Percentiles rank a stretch among this genome's conserved stretches.
phyloP scores from a whole-genome alignment of 2,113 vertebrate species.

The Gavia stellata region DNA sequence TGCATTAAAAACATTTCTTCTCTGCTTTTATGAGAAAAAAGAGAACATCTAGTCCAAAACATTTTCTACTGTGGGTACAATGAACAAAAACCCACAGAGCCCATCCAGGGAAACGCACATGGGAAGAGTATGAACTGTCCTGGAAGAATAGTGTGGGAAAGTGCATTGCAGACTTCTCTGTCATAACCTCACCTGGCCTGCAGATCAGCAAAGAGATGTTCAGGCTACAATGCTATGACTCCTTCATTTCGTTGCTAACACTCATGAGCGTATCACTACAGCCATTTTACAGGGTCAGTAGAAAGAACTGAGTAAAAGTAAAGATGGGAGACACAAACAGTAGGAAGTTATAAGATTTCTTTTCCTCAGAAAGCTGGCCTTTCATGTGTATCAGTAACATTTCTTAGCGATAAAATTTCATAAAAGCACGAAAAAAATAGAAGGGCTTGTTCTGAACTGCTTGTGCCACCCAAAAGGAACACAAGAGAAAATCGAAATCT shows the following conservation, averaged over 20 bases:
- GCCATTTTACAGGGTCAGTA: not conserved
- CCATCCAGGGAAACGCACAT: not conserved
- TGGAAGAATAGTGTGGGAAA: not conserved
- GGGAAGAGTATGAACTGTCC: not conserved
- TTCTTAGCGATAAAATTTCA: not conserved
- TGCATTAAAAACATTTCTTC: not conserved
- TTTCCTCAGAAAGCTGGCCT: not conserved
- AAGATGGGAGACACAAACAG: not conserved
- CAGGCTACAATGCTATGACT: rapidly evolving
- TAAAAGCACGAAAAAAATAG: not conserved
- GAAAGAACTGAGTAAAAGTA: not conserved
- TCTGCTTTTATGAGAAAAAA: not conserved
- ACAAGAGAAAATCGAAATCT: not conserved
- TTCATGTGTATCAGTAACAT: not conserved
- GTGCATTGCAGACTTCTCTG: not conserved
- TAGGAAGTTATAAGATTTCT: not conserved
- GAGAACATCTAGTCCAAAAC: not conserved
- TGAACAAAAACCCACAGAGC: not conserved
- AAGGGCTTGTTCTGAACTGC: not conserved
- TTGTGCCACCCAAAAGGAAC: not conserved
- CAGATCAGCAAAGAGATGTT: not conserved
- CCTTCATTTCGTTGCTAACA: not conserved
- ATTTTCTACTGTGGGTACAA: not conserved
- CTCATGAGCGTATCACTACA: not conserved
- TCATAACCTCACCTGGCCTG: not conserved